phyloP scores from a whole-genome alignment of 2,113 vertebrate species.

The Platanista minor region DNA sequence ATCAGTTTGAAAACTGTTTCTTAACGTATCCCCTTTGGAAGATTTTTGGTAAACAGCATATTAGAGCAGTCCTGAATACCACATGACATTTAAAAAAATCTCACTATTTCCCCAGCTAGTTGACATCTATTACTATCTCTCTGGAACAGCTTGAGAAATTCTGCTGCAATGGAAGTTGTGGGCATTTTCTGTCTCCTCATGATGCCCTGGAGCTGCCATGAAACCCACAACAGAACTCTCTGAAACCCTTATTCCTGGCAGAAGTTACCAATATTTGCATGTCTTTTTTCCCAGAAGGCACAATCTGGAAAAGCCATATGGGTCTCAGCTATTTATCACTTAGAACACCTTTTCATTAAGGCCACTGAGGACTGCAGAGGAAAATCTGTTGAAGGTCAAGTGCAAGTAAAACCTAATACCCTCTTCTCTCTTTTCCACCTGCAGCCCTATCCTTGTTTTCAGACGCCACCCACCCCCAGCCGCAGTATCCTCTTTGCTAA shows the following conservation, averaged over 20 bases:
- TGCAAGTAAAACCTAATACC: not conserved
- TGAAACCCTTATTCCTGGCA: not conserved
- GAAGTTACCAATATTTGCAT: not conserved
- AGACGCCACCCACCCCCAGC: not conserved
- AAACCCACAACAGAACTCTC: not conserved
- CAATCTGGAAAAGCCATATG: not conserved
- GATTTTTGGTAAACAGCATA: not conserved
- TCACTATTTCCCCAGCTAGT: not conserved
- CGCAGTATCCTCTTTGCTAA: not conserved
- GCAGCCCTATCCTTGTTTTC: not conserved
- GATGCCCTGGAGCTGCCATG: not conserved
- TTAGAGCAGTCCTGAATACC: not conserved
- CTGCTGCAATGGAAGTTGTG: not conserved
- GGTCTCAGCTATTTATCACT: not conserved
- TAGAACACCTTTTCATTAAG: not conserved
- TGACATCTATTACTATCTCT: not conserved
- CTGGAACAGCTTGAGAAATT: not conserved
- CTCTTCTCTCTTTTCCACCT: not conserved
- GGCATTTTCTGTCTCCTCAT: not conserved
- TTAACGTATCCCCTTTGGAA: not conserved
- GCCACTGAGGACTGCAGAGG: not conserved
- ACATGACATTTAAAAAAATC: not conserved
- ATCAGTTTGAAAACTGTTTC: not conserved
- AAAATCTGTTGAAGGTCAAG: not conserved
- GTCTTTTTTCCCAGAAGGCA: not conserved